Conservation (phyloP, 2,888 invertebrate genomes). For the Meteorus cinctellus region DNA sequence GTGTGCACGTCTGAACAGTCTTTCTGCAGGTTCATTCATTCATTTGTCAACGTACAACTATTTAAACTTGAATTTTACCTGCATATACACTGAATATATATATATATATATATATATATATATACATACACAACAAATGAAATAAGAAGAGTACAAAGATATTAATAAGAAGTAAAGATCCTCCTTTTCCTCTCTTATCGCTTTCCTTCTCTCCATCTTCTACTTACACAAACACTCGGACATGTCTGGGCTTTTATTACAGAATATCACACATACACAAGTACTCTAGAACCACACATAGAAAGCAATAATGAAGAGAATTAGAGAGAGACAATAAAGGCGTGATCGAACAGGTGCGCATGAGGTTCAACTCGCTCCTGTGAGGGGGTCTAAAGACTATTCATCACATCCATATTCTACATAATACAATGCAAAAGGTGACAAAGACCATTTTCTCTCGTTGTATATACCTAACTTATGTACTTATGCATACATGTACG, state of each 20-base stretch:
- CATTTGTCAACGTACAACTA: neutral
- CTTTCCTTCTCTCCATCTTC: no score
- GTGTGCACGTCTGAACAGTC: neutral
- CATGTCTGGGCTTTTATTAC: neutral
- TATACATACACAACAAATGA: neutral
- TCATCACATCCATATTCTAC: conserved; percentile 14
- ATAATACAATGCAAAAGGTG: conserved; percentile 21
- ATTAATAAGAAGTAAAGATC: neutral
- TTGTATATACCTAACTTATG: neutral
- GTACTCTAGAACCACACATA: no score
- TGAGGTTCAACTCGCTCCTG: neutral
- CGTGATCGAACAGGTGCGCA: conserved; percentile 35
- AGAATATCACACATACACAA: neutral
- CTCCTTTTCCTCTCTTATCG: neutral
- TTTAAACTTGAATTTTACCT: neutral
- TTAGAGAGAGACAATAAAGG: neutral
- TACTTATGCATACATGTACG: neutral
- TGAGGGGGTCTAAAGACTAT: conserved; percentile 6
- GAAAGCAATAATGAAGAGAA: neutral
- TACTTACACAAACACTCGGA: neutral
- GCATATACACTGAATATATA: neutral
- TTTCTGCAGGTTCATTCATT: no score
- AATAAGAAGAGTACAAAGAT: neutral
- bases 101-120: neutral
- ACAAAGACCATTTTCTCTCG: conserved; percentile 21